Percentiles rank a stretch among this genome's conserved stretches.
These are phyloP conservation scores for Sinosuthora webbiana DNA, from an alignment of 2,113 vertebrate species.

Conservation along the genomic window DNA sequence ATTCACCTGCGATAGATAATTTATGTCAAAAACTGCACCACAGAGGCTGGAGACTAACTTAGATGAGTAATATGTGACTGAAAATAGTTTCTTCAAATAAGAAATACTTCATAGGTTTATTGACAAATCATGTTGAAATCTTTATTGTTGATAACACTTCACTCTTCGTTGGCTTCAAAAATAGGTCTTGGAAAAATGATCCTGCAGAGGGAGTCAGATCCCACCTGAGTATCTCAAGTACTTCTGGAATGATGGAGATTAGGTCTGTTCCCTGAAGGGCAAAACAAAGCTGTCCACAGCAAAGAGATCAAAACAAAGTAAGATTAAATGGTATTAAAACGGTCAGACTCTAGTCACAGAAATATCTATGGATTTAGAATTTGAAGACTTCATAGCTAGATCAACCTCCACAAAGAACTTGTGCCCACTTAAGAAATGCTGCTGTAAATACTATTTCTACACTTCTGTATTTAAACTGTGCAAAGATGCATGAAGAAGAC, in stretches of 20 bases:
- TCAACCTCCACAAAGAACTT: background rate
- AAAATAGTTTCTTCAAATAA: background rate
- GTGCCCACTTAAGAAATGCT: background rate
- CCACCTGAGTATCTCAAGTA: no score
- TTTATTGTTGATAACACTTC: background rate
- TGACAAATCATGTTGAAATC: background rate
- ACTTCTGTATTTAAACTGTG: background rate
- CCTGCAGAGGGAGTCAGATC: background rate
- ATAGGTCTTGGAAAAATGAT: background rate
- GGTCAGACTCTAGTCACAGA: background rate
- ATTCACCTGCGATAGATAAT: background rate
- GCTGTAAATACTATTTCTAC: background rate
- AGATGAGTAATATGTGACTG: background rate
- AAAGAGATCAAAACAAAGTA: background rate
- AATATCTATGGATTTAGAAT: background rate
- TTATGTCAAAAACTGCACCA: background rate
- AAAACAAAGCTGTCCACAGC: background rate
- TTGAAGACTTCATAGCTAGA: background rate
- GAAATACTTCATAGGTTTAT: background rate
- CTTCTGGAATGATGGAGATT: background rate
- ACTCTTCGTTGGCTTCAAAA: fast-evolving
- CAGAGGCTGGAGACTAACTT: background rate
- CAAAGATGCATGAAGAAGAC: background rate
- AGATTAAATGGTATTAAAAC: background rate
- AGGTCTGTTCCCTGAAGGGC: background rate